Evolutionary conservation across 2,113 vertebrate species (phyloP).

Genomic region (Carollia perspicillata): DNA sequence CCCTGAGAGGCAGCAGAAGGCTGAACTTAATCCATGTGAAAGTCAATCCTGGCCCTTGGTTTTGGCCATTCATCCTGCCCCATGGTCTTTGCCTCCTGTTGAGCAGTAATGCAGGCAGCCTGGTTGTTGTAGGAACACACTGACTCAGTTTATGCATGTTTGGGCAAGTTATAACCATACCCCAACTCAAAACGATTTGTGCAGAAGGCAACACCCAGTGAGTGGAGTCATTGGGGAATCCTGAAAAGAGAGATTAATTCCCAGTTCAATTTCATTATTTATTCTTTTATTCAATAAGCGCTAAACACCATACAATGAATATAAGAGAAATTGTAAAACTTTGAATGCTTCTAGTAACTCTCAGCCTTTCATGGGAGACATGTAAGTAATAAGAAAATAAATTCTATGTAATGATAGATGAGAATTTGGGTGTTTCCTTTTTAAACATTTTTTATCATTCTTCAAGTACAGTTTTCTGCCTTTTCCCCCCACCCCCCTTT

Average conservation of each 20-base stretch:
- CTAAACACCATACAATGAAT: not conserved
- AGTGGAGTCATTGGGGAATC: not conserved
- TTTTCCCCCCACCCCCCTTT: too few species aligned
- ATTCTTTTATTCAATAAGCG: not conserved
- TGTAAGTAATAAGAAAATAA: not conserved
- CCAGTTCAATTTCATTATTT: not conserved
- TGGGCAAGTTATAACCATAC: not conserved
- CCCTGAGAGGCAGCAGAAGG: not conserved
- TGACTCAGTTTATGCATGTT: not conserved
- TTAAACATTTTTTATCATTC: too few species aligned
- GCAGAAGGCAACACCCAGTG: not conserved
- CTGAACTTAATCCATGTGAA: not conserved
- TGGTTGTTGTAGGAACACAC: not conserved
- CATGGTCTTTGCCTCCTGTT: not conserved
- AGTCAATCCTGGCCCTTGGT: not conserved
- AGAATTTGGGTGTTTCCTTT: not conserved
- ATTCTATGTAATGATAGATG: not conserved
- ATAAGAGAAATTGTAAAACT: not conserved
- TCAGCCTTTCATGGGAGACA: not conserved
- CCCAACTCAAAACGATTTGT: not conserved
- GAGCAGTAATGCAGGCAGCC: not conserved
- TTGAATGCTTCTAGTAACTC: not conserved
- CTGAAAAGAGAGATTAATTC: not conserved
- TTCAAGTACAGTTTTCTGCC: too few species aligned
- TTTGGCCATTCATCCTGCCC: not conserved